Percentiles rank a stretch among this genome's conserved stretches.
These are phyloP conservation scores for Nothobranchius furzeri DNA, from an alignment of 2,113 vertebrate species.

Conservation along the genomic window DNA sequence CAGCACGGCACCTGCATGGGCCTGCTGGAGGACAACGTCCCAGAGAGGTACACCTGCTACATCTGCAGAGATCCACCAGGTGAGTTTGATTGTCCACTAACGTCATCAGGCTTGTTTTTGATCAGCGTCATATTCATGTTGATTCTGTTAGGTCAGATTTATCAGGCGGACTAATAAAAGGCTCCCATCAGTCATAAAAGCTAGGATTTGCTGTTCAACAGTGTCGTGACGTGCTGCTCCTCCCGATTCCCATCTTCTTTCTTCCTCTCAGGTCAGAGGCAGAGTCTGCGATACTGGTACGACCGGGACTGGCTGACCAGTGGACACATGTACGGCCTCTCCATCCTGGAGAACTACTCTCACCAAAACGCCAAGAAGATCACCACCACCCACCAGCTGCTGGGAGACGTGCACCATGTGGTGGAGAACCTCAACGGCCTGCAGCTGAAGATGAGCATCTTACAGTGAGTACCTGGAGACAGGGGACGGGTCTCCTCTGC, in stretches of 20 bases:
- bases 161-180: no score
- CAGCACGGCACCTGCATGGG: conserved; percentile 99
- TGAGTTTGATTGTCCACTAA: conserved; percentile 57
- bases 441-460: conserved; percentile 94
- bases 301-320: conserved; percentile 93
- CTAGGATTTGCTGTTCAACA: no score
- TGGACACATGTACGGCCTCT: conserved; percentile 93
- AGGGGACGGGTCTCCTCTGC: no score
- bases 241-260: background rate
- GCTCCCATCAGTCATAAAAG: no score
- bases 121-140: no score
- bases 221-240: no score
- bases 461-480: conserved; percentile 84
- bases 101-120: no score
- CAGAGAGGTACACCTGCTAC: conserved; percentile 94
- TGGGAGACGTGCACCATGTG: conserved; percentile 93
- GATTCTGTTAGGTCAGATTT: no score
- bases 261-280: conserved; percentile 86
- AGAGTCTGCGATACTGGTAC: conserved; percentile 94
- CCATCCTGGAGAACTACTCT: conserved; percentile 95
- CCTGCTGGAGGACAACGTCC: conserved; percentile 94
- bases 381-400: conserved; percentile 93
- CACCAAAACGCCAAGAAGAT: conserved; percentile 97
- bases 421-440: conserved; percentile 91
- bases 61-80: conserved; percentile 96